These are phyloP conservation scores for Calcarius lapponicus DNA, from an alignment of 2,797 vertebrate genomes.

Conservation along the genomic window DNA sequence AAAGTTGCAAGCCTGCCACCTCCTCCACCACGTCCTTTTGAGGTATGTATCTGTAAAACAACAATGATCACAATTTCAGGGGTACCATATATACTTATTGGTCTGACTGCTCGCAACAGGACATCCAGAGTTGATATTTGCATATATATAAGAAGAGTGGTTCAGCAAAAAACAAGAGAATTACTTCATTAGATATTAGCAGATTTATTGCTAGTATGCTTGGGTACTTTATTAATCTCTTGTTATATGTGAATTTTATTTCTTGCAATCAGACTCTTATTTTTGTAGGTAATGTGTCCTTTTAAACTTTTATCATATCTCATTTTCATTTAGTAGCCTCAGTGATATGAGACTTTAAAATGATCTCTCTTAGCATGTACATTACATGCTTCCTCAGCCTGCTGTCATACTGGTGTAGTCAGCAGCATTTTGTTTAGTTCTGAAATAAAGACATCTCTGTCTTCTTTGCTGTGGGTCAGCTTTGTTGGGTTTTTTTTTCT, in stretches of 20 bases:
- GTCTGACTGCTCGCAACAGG: background rate
- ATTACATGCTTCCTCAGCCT: background rate
- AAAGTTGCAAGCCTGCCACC: constrained; percentile 86
- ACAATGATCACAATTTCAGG: background rate
- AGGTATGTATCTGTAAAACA: constrained; percentile 71
- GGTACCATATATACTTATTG: background rate
- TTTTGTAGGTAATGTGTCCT: background rate
- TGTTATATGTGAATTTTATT: background rate
- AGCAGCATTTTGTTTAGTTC: background rate
- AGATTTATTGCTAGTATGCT: background rate
- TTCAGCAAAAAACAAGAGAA: background rate
- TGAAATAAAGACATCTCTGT: background rate
- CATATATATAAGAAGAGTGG: background rate
- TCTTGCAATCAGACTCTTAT: background rate
- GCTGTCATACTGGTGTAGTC: background rate
- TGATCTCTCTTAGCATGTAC: background rate
- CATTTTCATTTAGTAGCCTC: background rate
- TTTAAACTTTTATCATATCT: background rate
- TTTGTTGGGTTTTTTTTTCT: background rate
- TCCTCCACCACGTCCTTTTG: constrained; percentile 78
- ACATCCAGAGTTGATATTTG: background rate
- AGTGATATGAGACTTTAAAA: background rate
- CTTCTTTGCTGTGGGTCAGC: background rate
- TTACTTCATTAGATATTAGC: background rate
- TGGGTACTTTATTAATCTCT: background rate